Conservation (phyloP, 2,888 invertebrate species). For the Megastigmus dorsalis region DNA sequence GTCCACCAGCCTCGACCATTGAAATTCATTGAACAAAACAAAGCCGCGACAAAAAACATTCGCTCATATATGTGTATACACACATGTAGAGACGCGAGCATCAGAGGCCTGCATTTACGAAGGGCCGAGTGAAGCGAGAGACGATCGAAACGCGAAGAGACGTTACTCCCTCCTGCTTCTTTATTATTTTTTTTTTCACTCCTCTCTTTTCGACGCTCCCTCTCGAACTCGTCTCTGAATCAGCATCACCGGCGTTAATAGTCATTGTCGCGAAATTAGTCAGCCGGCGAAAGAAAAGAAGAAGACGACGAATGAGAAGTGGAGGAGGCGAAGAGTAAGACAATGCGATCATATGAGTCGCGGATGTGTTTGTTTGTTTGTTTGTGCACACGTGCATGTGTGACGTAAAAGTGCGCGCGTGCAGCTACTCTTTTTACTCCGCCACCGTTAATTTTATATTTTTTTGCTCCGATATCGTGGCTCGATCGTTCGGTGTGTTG, state of each 20-base stretch:
- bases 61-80: too few relatives aligned
- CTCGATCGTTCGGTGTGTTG: not conserved
- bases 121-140: slow-evolving; percentile 14
- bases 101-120: slow-evolving; percentile 25
- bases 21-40: slow-evolving; percentile 2
- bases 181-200: not conserved
- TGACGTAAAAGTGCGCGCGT: not conserved
- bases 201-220: slow-evolving; percentile 29
- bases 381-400: slow-evolving; percentile 19
- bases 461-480: not conserved
- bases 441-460: not conserved
- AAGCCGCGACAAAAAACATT: not conserved
- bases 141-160: slow-evolving; percentile 34
- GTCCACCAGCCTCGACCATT: not conserved
- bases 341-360: slow-evolving; percentile 36
- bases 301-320: not conserved
- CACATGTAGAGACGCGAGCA: too few relatives aligned
- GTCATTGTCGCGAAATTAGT: slow-evolving; percentile 50
- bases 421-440: too few relatives aligned
- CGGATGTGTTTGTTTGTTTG: slow-evolving; percentile 37
- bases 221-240: slow-evolving; percentile 35
- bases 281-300: slow-evolving; percentile 5
- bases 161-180: not conserved
- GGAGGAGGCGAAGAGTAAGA: slow-evolving; percentile 22
- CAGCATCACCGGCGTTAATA: slow-evolving; percentile 40